phyloP scores from a whole-genome alignment of 2,888 invertebrate genomes.

The Meandrusa payeni region DNA sequence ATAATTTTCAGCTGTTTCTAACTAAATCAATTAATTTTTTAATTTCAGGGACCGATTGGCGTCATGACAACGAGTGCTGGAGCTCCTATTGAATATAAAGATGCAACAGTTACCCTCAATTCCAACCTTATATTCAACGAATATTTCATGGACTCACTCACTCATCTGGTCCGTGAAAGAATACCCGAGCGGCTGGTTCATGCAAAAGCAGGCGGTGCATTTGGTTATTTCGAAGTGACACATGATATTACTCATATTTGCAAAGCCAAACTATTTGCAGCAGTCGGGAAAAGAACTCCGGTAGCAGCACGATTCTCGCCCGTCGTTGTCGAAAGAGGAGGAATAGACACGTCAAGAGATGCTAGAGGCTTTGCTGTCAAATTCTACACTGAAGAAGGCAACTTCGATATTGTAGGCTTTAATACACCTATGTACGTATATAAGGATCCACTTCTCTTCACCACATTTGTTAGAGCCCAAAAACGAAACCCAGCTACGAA shows the following conservation, averaged over 20 bases:
- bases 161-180: conserved; percentile 91
- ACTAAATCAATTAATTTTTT: too few relatives aligned
- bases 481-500: conserved; percentile 94
- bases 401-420: conserved; percentile 94
- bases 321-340: conserved; percentile 91
- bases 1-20: too few relatives aligned
- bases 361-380: conserved; percentile 94
- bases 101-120: conserved; percentile 88
- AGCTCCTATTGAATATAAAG: conserved; percentile 86
- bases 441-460: conserved; percentile 92
- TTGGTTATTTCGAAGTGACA: conserved; percentile 91
- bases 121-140: conserved; percentile 89
- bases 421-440: conserved; percentile 95
- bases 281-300: conserved; percentile 88
- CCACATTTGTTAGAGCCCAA: conserved; percentile 94
- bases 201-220: conserved; percentile 94
- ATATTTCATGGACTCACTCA: conserved; percentile 85
- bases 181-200: conserved; percentile 96
- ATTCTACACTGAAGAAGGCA: conserved; percentile 93
- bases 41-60: conserved; percentile 70
- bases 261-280: conserved; percentile 87
- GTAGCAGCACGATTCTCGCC: conserved; percentile 89
- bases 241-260: conserved; percentile 88
- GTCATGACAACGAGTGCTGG: conserved; percentile 88
- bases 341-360: conserved; percentile 92